Percentiles rank a stretch among this genome's conserved stretches.
Evolutionary conservation across 1,140 invertebrate species (phyloP).

Genomic region (Drosophila biarmipes): DNA sequence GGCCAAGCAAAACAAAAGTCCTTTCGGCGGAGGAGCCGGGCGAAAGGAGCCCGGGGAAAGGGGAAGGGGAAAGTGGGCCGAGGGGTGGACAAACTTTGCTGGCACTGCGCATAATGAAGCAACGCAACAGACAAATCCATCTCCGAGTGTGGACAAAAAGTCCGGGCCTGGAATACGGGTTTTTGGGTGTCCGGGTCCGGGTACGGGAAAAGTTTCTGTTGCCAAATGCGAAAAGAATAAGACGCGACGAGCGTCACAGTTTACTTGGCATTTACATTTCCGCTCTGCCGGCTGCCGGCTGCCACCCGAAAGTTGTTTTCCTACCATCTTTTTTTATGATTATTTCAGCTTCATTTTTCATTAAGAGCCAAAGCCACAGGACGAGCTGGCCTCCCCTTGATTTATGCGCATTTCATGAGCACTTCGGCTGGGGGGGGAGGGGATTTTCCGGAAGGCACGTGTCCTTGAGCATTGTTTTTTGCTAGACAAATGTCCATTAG

Average conservation of each 20-base stretch:
- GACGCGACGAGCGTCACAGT: slow-evolving; percentile 56
- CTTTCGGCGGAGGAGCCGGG: background rate
- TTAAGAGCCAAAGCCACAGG: slow-evolving; percentile 62
- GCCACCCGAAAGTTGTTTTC: slow-evolving; percentile 44
- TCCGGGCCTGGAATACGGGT: slow-evolving; percentile 15
- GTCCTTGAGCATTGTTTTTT: slow-evolving; percentile 59
- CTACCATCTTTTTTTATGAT: slow-evolving; percentile 61
- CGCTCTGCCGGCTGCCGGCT: slow-evolving; percentile 33
- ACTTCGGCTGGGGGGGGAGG: slow-evolving; percentile 6
- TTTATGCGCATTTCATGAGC: slow-evolving; percentile 73
- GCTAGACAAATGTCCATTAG: slow-evolving; percentile 31
- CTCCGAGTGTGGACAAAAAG: slow-evolving; percentile 71
- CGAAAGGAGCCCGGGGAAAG: background rate
- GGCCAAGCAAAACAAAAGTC: slow-evolving; percentile 57
- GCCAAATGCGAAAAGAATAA: slow-evolving; percentile 77
- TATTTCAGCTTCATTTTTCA: slow-evolving; percentile 77
- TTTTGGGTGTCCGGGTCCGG: background rate
- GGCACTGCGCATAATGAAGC: slow-evolving; percentile 72
- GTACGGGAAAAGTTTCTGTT: slow-evolving; percentile 56
- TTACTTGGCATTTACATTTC: slow-evolving; percentile 73
- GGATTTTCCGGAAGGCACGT: slow-evolving; percentile 10
- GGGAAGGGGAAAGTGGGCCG: background rate
- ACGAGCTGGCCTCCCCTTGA: slow-evolving; percentile 56
- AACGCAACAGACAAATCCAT: slow-evolving; percentile 73
- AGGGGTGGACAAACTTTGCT: slow-evolving; percentile 57